These are phyloP conservation scores for Echiichthys vipera DNA, from an alignment of 2,797 vertebrate species.

Conservation along the genomic window DNA sequence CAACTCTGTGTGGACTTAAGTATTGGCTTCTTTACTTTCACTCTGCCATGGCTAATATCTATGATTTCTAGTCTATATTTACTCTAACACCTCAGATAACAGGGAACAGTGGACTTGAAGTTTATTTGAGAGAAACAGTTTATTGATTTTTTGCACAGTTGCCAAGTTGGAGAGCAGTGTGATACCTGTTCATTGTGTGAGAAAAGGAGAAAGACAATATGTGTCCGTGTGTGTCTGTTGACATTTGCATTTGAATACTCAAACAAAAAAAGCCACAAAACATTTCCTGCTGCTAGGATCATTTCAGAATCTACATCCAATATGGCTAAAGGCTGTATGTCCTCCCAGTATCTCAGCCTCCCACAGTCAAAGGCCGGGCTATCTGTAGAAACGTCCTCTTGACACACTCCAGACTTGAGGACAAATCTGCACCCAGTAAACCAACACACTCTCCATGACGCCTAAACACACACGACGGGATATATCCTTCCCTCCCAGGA, in stretches of 20 bases:
- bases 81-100: constrained; percentile 23
- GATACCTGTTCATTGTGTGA: constrained; percentile 2
- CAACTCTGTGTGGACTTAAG: neutral
- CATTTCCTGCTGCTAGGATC: constrained; percentile 21
- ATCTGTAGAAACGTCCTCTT: constrained; percentile 2
- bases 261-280: constrained; percentile 18
- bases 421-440: constrained; percentile 40
- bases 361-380: neutral
- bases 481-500: neutral
- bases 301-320: constrained; percentile 31
- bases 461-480: constrained; percentile 8
- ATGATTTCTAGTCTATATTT: constrained; percentile 30
- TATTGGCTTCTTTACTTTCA: constrained; percentile 1
- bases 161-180: constrained; percentile 21
- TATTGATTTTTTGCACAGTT: constrained; percentile 37
- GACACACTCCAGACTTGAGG: constrained; percentile 31
- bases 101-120: constrained; percentile 11
- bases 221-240: too few species aligned
- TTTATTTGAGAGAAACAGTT: constrained; percentile 36
- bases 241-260: constrained; percentile 19
- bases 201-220: neutral
- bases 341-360: constrained; percentile 1
- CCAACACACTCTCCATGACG: constrained; percentile 17
- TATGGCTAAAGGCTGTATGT: neutral
- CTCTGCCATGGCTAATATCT: neutral